A percentile compares a stretch with the other conserved stretches of the same genome.
Conservation (phyloP, 2,113 vertebrate species). For the cattle (Bos taurus) region DNA sequence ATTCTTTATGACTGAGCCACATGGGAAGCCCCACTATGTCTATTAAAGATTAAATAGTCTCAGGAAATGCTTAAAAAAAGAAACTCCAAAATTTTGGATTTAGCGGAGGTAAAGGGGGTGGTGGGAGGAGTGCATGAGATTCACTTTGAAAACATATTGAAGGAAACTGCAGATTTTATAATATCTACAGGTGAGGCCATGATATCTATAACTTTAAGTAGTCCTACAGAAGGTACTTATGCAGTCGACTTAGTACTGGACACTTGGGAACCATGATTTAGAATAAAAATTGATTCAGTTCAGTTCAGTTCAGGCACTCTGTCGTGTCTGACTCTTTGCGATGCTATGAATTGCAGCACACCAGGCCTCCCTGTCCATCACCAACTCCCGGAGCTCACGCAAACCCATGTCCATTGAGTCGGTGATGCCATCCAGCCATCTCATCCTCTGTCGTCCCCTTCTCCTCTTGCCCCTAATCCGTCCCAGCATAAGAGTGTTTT, state of each 20-base stretch:
- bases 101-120: background rate
- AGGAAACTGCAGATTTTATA: background rate
- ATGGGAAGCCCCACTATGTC: background rate
- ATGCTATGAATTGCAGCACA: too few species aligned
- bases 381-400: too few species aligned
- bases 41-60: background rate
- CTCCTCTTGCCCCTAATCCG: too few species aligned
- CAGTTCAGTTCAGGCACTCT: too few species aligned
- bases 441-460: too few species aligned
- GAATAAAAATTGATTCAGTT: background rate
- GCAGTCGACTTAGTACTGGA: background rate
- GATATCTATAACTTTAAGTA: background rate
- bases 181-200: background rate
- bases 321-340: too few species aligned
- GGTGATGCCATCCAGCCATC: too few species aligned
- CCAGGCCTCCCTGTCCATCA: too few species aligned
- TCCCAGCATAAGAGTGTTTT: too few species aligned
- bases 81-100: background rate
- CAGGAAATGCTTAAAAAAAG: background rate
- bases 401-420: too few species aligned
- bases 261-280: slow-evolving; percentile 8
- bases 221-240: background rate
- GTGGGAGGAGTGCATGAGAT: background rate
- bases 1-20: background rate
- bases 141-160: background rate